Base-by-base conservation (phyloP, 1,140 invertebrate genomes). In the Hormaphis cornu region DNA sequence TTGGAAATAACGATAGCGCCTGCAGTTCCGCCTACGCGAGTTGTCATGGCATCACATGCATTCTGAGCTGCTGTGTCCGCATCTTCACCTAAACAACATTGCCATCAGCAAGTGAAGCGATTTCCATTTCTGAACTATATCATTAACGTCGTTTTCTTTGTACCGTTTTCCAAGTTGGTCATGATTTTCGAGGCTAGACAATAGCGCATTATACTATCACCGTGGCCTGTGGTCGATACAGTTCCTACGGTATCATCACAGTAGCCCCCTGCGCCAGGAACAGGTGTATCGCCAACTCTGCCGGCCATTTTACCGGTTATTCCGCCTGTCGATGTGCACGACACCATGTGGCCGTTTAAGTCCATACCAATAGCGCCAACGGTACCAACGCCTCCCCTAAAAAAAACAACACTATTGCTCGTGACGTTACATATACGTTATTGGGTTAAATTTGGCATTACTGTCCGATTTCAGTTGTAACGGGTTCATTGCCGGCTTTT, bases 321-420 rank as follows among this genome's bases (percentile, higher is more conserved):
- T 18, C 91, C 91, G 18, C 91, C 92, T 3, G 91, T 94, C 1
- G 90, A 93, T 1, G 87, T 91, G 1, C 86, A 90, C 48, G 83
- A 86, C 3, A 89, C 88, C 33, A 92, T 78, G 73, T 85, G 82
- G 0, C 87, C 87, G 30, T 80, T 72, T 9, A 73, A 74, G 76
- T 93, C 89, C 28, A 91, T 77, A 9, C 87, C 91, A 12, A 94
- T 88, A 48, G 89, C 90, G 1, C 92, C 91, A 0, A 94, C 90
- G 8, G 91, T 93, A 28, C 86, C 87, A 30, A 84, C 83, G 40
- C 80, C 81, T 14, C 79, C 78, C 14, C 26, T 63, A 50, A 35
- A 46, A 50, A 48, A 44, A 20, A 26, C 16, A 35, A 40, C 16
- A 33, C 20, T 8, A 24, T 37, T 3, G 18, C 10, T 16, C 8